Conservation (phyloP, 2,797 vertebrate genomes). For the Hippoglossus hippoglossus region DNA sequence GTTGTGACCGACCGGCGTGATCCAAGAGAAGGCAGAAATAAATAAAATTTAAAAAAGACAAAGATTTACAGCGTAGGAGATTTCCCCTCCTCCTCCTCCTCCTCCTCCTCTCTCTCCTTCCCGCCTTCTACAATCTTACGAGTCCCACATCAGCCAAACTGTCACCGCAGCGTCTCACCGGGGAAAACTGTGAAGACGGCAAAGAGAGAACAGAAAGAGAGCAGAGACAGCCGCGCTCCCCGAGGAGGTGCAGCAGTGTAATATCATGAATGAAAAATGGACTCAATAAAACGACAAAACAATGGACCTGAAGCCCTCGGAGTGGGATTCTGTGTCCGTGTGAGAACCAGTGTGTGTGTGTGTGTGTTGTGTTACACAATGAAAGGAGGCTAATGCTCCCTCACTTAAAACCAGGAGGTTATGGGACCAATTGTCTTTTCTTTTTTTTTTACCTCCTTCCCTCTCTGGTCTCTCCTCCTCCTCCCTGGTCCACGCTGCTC, state of each 20-base stretch:
- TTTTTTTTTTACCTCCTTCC: conserved; percentile 1
- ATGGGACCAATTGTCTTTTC: conserved; percentile 45
- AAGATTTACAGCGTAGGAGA: background rate
- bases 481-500: conserved; percentile 32
- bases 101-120: conserved; percentile 7
- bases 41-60: no score
- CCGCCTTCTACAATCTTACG: conserved; percentile 12
- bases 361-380: conserved; percentile 17
- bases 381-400: conserved; percentile 45
- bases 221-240: conserved; percentile 19
- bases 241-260: conserved; percentile 9
- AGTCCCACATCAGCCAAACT: conserved; percentile 33
- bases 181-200: conserved; percentile 35
- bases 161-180: conserved; percentile 30
- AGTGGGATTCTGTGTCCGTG: conserved; percentile 1
- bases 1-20: conserved; percentile 15
- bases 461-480: conserved; percentile 53
- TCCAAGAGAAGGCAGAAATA: background rate
- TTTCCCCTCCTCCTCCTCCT: background rate
- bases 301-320: conserved; percentile 30
- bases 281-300: conserved; percentile 56
- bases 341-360: background rate
- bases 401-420: conserved; percentile 69
- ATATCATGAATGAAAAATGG: conserved; percentile 56
- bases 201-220: conserved; percentile 21